A percentile compares a stretch with the other conserved stretches of the same genome.
Conservation (phyloP, 2,888 invertebrate species). For the Euzophera pinguis region DNA sequence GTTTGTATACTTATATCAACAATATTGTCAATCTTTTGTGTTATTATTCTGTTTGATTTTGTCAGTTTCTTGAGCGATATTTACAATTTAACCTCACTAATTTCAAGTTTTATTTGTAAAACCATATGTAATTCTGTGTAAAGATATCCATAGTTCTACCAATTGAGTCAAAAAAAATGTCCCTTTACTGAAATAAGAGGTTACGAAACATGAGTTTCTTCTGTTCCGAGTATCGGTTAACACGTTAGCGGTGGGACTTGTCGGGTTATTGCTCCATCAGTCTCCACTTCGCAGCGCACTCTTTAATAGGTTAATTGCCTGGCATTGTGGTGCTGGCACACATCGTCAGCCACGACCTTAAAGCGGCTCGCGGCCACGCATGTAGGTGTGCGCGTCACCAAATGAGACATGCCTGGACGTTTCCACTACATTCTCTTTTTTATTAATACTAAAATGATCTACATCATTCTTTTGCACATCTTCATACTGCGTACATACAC, state of each 20-base stretch:
- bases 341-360: slow-evolving; percentile 73
- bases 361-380: slow-evolving; percentile 69
- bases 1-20: slow-evolving; percentile 30
- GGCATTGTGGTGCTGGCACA: slow-evolving; percentile 76
- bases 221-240: slow-evolving; percentile 37
- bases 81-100: neutral
- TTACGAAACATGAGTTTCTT: slow-evolving; percentile 23
- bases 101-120: neutral
- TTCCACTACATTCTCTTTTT: slow-evolving; percentile 8
- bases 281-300: slow-evolving; percentile 57
- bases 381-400: slow-evolving; percentile 61
- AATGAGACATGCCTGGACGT: slow-evolving; percentile 47
- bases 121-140: neutral
- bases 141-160: neutral
- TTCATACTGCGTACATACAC: no score
- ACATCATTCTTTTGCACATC: neutral
- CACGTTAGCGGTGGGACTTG: slow-evolving; percentile 49
- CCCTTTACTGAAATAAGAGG: slow-evolving; percentile 13
- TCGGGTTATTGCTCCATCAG: slow-evolving; percentile 64
- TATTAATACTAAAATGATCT: neutral
- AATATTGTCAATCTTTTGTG: slow-evolving; percentile 21
- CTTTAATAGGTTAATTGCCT: slow-evolving; percentile 77
- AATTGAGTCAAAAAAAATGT: no score
- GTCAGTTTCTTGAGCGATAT: neutral
- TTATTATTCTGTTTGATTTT: slow-evolving; percentile 1